Evolutionary conservation across 2,797 vertebrate genomes (phyloP).

Genomic region (Chiroxiphia lanceolata): DNA sequence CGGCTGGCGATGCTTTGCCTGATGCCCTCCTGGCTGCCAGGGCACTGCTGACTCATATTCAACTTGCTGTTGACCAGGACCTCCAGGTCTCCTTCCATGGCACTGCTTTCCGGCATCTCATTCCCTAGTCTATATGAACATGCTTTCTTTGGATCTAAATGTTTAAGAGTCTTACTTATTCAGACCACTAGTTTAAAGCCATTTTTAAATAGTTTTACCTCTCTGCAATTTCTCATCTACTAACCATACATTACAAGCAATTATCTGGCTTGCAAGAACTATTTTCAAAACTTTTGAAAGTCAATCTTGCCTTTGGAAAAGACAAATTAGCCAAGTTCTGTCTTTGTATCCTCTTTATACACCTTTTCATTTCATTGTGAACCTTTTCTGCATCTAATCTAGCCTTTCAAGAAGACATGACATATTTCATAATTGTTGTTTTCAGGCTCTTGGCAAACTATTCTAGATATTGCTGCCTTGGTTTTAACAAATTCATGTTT

Average conservation of each 20-base stretch:
- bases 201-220: neutral
- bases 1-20: neutral
- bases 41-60: neutral
- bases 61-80: neutral
- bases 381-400: neutral
- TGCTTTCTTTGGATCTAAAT: neutral
- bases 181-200: neutral
- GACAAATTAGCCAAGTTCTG: neutral
- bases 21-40: neutral
- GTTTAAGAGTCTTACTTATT: neutral
- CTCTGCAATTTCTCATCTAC: neutral
- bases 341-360: neutral
- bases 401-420: neutral
- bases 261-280: neutral
- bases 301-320: neutral
- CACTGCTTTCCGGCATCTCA: neutral
- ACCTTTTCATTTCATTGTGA: neutral
- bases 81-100: neutral
- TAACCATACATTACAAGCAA: neutral
- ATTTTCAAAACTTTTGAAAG: neutral
- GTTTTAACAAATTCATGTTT: neutral
- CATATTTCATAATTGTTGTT: neutral
- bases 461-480: neutral
- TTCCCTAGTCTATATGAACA: neutral
- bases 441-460: neutral